These are phyloP conservation scores for Branchinecta sandiegonensis DNA, from an alignment of 2,888 invertebrate genomes.

Conservation along the genomic window DNA sequence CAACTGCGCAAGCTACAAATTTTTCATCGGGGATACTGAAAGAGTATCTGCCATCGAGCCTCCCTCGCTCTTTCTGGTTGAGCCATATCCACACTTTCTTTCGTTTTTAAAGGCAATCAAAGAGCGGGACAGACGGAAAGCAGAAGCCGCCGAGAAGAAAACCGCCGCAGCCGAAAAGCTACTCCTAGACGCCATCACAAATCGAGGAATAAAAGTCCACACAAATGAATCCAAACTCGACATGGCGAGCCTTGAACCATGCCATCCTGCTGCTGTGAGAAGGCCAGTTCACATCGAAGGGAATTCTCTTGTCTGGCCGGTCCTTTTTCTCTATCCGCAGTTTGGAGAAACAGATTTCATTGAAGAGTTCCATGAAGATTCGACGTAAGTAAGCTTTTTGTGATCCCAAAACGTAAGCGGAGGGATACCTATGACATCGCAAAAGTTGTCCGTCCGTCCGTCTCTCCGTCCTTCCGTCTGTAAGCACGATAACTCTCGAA, in stretches of 20 bases:
- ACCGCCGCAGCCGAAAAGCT: conserved; percentile 36
- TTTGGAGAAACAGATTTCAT: conserved; percentile 72
- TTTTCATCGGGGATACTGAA: too few species aligned
- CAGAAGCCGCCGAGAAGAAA: conserved; percentile 33
- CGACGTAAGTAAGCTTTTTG: conserved; percentile 38
- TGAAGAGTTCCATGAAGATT: conserved; percentile 59
- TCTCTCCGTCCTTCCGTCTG: too few species aligned
- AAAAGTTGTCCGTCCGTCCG: too few species aligned
- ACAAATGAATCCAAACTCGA: conserved; percentile 25
- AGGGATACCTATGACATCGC: too few species aligned
- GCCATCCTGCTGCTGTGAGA: conserved; percentile 48
- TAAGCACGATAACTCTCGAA: too few species aligned
- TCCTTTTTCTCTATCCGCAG: conserved; percentile 76
- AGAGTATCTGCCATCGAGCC: too few species aligned
- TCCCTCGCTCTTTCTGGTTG: too few species aligned
- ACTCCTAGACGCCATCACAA: conserved; percentile 37
- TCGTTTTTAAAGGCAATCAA: conserved; percentile 24
- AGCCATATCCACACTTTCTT: background rate
- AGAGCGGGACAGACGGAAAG: conserved; percentile 27
- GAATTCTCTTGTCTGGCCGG: conserved; percentile 62
- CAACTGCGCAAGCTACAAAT: too few species aligned
- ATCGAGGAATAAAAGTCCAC: conserved; percentile 31
- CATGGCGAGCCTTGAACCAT: conserved; percentile 40
- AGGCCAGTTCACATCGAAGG: conserved; percentile 47
- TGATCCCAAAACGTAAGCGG: too few species aligned